Percentiles rank a stretch among this genome's conserved stretches.
These are phyloP conservation scores for Nipponia nippon DNA, from an alignment of 2,113 vertebrate species.

Conservation along the genomic window DNA sequence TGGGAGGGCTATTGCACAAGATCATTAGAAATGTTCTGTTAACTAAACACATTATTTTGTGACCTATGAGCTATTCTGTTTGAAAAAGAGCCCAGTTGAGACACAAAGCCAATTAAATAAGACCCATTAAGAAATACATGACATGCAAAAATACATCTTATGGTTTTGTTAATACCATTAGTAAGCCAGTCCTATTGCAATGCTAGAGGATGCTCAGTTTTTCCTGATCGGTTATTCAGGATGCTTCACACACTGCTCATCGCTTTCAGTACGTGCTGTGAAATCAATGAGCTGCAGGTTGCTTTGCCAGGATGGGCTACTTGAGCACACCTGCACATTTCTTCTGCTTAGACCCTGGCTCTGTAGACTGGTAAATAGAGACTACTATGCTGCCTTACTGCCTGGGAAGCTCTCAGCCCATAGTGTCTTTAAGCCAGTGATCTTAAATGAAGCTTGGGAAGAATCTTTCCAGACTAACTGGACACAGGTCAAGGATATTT, in stretches of 20 bases:
- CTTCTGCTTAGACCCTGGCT: not conserved
- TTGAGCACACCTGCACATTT: not conserved
- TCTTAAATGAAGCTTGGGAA: not conserved
- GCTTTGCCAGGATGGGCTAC: not conserved
- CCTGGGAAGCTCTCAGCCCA: not conserved
- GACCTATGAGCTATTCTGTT: not conserved
- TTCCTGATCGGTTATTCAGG: not conserved
- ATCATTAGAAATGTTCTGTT: not conserved
- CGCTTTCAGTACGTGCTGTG: not conserved
- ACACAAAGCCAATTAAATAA: not conserved
- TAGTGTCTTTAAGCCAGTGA: not conserved
- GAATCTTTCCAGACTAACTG: not conserved
- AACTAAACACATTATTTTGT: not conserved
- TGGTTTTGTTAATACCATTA: not conserved
- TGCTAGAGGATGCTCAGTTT: not conserved
- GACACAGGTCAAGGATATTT: not conserved
- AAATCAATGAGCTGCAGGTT: not conserved
- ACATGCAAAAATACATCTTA: not conserved
- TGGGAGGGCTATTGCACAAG: not conserved
- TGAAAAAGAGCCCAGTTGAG: not conserved
- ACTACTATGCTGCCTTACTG: not conserved
- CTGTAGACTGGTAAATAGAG: not conserved
- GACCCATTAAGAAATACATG: not conserved
- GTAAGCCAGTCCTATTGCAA: not conserved
- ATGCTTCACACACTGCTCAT: not conserved